These are phyloP conservation scores for Motacilla alba DNA, from an alignment of 2,113 vertebrate genomes.

Conservation along the genomic window DNA sequence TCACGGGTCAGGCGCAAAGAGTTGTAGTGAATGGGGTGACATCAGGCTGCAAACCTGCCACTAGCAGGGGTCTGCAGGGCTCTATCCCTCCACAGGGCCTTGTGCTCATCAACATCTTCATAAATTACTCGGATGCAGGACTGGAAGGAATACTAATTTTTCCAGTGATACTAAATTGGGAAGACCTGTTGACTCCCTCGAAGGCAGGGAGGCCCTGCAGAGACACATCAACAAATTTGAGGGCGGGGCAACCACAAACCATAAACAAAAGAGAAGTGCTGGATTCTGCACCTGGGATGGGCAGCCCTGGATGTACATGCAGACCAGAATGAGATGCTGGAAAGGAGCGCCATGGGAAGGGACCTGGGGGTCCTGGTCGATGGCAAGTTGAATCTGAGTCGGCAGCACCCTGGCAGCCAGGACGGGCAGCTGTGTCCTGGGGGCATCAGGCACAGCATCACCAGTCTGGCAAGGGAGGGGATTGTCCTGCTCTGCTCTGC, in stretches of 20 bases:
- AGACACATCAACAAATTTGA: not conserved
- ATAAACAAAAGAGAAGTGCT: not conserved
- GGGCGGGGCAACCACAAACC: not conserved
- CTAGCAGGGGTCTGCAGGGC: not conserved
- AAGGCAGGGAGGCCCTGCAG: not conserved
- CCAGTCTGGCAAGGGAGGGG: fast-evolving
- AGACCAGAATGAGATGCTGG: fast-evolving
- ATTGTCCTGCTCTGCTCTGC: not conserved
- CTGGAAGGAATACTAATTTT: not conserved
- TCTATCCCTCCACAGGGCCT: not conserved
- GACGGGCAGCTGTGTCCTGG: fast-evolving
- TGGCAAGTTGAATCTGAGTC: not conserved
- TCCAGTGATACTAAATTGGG: not conserved
- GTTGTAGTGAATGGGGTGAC: not conserved
- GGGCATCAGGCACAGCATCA: fast-evolving
- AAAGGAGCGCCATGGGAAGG: fast-evolving
- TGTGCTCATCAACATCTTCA: not conserved
- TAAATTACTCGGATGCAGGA: not conserved
- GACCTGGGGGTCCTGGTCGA: fast-evolving
- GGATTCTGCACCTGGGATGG: not conserved
- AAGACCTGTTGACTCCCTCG: not conserved
- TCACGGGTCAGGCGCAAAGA: fast-evolving
- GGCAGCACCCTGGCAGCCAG: not conserved
- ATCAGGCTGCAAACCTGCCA: fast-evolving
- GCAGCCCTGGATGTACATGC: not conserved